Evolutionary conservation across 2,797 vertebrate genomes (phyloP), one percentile per base, ranked within the genome.

Genomic region (Spinus pinus): DNA sequence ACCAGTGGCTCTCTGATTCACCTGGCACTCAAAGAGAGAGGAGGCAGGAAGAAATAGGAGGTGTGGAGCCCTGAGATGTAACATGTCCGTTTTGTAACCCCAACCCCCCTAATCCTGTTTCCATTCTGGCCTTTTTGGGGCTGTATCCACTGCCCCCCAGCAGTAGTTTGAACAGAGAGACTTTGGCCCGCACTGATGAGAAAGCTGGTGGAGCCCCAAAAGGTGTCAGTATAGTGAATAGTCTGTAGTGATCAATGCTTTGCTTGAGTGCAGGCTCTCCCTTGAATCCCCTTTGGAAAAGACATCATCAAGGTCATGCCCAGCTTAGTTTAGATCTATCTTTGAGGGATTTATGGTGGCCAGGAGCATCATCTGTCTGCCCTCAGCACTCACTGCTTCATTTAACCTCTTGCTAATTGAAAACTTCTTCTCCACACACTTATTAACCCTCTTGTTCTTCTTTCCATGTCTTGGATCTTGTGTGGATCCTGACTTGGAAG

Each of bases 21-120:
- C 97, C 96, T 99, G 98, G 99, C 99, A 1, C 98, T 99, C 95
- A 99, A 99, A 91, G 99, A 99, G 96, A 99, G 99, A 98, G 99
- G 99, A 54, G 99, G 99, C 94, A 98, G 99, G 83, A 99, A 99
- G 98, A 99, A 99, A 94, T 99, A 99, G 90, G 70, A 69, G 37
- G 46, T 2, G 0, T 53, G 53, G n/a, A 77, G 62, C 54, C 37
- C 28, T 0, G 83, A 73, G 49, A 25, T 0, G 6, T 65, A 33
- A 61, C 1, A 0, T 27, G 75, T 30, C 81, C 6, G 0, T 4
- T 1, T 41, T 53, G 23, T 93, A 44, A 72, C 77, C 64, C 74
- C 37, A 37, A 6, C n/a, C 49, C 9, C 77, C 49, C 0, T 17
- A 50, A 5, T 41, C 70, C 77, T 24, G 1, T 20, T 53, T 44